Evolutionary conservation across 2,797 vertebrate genomes (phyloP), one percentile per base, ranked within the genome.

Genomic region (Lagorchestes hirsutus): DNA sequence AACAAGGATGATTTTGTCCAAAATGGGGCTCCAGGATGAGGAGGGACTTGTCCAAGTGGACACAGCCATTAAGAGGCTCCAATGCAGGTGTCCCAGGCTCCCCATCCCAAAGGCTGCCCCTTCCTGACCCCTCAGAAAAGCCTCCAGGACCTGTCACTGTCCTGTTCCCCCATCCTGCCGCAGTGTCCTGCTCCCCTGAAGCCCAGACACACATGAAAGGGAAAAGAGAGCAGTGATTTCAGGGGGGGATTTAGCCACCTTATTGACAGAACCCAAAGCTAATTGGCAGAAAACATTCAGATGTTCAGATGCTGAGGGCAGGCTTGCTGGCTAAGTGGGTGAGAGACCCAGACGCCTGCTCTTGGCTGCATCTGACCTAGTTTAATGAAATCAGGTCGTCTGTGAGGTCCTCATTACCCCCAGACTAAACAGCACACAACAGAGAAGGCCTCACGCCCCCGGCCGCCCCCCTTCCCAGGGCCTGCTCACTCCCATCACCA

Each of bases 391-490:
- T 99, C 99, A 99, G 99, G 99, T 99, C 99, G 99, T 99, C 99
- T 99, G 99, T 99, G 99, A 99, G 99, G 99, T 99, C 99, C 99
- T 99, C 99, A 99, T 99, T 99, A 99, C 98, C 99, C 99, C 99
- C 99, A 99, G 99, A 99, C 99, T 99, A 99, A 99, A 99, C 99
- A 99, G 98, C 97, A 97, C 98, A 98, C 98, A 98, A 98, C 96
- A 97, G 97, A 98, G 98, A 98, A 98, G 98, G 97, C 98, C 97
- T 97, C 97, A 98, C 98, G 98, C 31, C 59, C 59, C 59, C 59
- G 5, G 59, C 59, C 31, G 59, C 98, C 98, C 96, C 97, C 98
- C 98, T 97, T 98, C 98, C 97, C 97, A 96, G 97, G 98, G 97
- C 96, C 98, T 93, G 96, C 97, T 98, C 98, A 98, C 98, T 99